phyloP scores from a whole-genome alignment of 2,113 vertebrate species.

The Pardalotus punctatus region DNA sequence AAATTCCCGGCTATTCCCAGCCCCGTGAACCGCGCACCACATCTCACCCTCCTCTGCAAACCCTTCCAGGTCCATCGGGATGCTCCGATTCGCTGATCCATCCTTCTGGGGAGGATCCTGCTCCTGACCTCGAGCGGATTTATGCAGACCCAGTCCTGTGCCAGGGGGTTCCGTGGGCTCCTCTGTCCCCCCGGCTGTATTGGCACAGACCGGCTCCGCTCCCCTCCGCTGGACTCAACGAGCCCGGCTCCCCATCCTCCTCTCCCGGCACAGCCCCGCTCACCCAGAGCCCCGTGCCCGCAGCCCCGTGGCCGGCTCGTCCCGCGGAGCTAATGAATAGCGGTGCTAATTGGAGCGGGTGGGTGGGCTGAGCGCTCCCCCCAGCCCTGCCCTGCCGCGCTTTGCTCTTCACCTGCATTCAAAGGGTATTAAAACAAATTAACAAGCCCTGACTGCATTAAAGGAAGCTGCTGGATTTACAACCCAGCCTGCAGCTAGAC shows the following conservation, averaged over 20 bases:
- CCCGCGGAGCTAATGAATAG: not conserved
- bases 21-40: rapidly evolving
- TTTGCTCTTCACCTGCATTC: slow-evolving; percentile 46
- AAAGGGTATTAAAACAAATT: slow-evolving; percentile 48
- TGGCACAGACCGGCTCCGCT: slow-evolving; percentile 3
- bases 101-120: not conserved
- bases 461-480: slow-evolving; percentile 58
- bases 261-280: not conserved
- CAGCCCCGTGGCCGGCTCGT: not conserved
- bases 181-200: slow-evolving; percentile 28
- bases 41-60: not conserved
- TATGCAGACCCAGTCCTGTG: not conserved
- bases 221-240: slow-evolving; percentile 54
- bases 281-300: not conserved
- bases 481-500: slow-evolving; percentile 58
- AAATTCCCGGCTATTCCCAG: not conserved
- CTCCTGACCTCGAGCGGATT: not conserved
- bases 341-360: slow-evolving; percentile 30
- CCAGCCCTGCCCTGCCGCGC: not conserved
- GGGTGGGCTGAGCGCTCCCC: slow-evolving; percentile 45
- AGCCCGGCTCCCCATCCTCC: not conserved
- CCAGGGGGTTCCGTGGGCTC: slow-evolving; percentile 9
- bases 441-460: slow-evolving; percentile 55
- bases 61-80: not conserved
- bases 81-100: not conserved